Base-by-base conservation (phyloP, 2,888 invertebrate species). In the Microctonus brassicae region DNA sequence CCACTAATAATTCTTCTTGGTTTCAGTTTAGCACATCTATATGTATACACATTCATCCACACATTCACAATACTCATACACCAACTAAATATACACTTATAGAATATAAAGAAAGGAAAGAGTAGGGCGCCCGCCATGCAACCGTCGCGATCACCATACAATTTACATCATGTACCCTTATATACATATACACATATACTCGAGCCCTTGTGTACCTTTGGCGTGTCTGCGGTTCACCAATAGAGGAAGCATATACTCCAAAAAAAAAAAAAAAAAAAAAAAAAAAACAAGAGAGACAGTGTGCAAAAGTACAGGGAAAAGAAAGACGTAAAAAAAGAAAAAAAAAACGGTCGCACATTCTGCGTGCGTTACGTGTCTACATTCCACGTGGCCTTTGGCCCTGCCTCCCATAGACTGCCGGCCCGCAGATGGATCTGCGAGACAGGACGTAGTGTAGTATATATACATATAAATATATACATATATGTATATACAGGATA, bases 361-460 rank as follows among this genome's bases (percentile, higher is more conserved):
- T 83, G 84, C 80, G 80, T 82, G 82, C 83, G 77, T 85, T 85
- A 84, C 85, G 85, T 84, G 85, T 84, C 84, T 84, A 81, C 84
- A 84, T 85, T 85, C 84, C 83, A 77, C 77, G 80, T 84, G 83
- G 81, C 84, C 83, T 83, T 83, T 83, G 81, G 78, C 82, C 82
- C 79, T 71, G 73, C 77, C 73, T 74, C n/a, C n/a, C 68, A 67
- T 47, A 47, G 47, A 47, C 17, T 47, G 73, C 66, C 42, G 58
- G 55, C 61, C 29, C 60, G 42, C 61, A 47, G 47, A 67, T 34
- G 60, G 29, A 68, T 60, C 67, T 33, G 58, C 1, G 17, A 34
- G 33, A 58, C 58, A 13, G 17, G 7, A 33, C 58, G 20, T 34
- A 24, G 57, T 57, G 5, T n/a, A n/a, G n/a, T n/a, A n/a, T 47